These are phyloP conservation scores for Saccostrea glomerata DNA, from an alignment of 1,140 invertebrate genomes.

Conservation along the genomic window DNA sequence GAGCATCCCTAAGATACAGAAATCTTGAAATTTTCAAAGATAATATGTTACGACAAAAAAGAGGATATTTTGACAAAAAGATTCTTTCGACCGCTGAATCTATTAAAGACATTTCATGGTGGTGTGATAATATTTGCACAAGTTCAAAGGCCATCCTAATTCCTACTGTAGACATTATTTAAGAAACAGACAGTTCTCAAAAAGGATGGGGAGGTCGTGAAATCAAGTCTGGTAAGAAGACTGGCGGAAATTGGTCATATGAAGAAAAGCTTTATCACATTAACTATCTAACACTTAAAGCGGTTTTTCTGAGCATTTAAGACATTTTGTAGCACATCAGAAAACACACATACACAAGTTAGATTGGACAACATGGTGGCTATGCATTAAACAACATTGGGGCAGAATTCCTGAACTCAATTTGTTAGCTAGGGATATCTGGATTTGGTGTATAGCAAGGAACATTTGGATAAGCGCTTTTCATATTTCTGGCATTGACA, in stretches of 20 bases:
- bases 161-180: background rate
- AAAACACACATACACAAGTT: slow-evolving; percentile 46
- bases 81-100: background rate
- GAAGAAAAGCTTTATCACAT: slow-evolving; percentile 31
- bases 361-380: slow-evolving; percentile 46
- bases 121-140: slow-evolving; percentile 10
- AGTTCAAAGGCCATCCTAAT: background rate
- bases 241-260: too few relatives aligned
- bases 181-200: slow-evolving; percentile 31
- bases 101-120: background rate
- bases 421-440: too few relatives aligned
- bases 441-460: slow-evolving; percentile 44
- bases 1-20: slow-evolving; percentile 36
- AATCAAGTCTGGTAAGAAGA: too few relatives aligned
- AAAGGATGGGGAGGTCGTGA: too few relatives aligned
- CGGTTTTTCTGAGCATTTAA: slow-evolving; percentile 41
- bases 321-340: slow-evolving; percentile 21
- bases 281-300: slow-evolving; percentile 47
- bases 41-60: slow-evolving; percentile 15
- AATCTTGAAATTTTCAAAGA: slow-evolving; percentile 12
- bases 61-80: slow-evolving; percentile 36
- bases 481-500: slow-evolving; percentile 47
- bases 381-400: slow-evolving; percentile 46
- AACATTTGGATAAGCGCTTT: slow-evolving; percentile 53
- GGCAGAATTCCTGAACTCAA: slow-evolving; percentile 1